A percentile compares a stretch with the other conserved stretches of the same genome.
Conservation (phyloP, 53 echinoderm and acorn worm species). For the Henricia sp. region DNA sequence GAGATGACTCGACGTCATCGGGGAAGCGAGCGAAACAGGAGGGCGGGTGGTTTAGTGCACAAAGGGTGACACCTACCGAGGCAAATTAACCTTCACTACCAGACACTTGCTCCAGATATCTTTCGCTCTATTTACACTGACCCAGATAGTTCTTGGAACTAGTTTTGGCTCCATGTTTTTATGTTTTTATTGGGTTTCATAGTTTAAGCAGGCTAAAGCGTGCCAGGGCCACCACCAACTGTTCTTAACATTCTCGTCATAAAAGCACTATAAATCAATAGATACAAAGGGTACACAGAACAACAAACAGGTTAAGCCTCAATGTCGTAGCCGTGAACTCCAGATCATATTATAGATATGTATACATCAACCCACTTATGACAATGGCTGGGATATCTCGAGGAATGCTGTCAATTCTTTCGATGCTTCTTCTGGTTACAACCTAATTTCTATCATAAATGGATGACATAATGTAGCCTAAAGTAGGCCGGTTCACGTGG, state of each 20-base stretch:
- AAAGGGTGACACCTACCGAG: neutral
- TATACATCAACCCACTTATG: constrained; percentile 57
- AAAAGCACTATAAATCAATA: constrained; percentile 37
- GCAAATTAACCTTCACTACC: constrained; percentile 50
- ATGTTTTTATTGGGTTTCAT: constrained; percentile 37
- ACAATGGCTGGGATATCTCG: neutral
- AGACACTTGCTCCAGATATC: constrained; percentile 9
- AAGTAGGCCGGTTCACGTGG: too few species aligned
- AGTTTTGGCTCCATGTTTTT: neutral
- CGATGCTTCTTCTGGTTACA: too few species aligned
- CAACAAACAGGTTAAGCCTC: constrained; percentile 18
- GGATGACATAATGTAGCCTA: too few species aligned
- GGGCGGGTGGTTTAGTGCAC: constrained; percentile 2
- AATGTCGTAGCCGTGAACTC: neutral
- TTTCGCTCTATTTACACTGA: constrained; percentile 17
- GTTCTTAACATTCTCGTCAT: neutral
- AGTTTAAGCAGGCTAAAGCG: neutral
- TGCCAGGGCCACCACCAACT: constrained; percentile 14
- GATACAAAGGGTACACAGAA: neutral
- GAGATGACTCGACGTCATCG: too few species aligned
- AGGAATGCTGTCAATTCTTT: too few species aligned
- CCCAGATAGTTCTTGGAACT: constrained; percentile 16
- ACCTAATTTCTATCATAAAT: too few species aligned
- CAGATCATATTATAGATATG: too few species aligned
- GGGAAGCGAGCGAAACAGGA: neutral